These are phyloP conservation scores for Nephrocerus scutellatus DNA, from an alignment of 2,888 invertebrate genomes.

Conservation along the genomic window DNA sequence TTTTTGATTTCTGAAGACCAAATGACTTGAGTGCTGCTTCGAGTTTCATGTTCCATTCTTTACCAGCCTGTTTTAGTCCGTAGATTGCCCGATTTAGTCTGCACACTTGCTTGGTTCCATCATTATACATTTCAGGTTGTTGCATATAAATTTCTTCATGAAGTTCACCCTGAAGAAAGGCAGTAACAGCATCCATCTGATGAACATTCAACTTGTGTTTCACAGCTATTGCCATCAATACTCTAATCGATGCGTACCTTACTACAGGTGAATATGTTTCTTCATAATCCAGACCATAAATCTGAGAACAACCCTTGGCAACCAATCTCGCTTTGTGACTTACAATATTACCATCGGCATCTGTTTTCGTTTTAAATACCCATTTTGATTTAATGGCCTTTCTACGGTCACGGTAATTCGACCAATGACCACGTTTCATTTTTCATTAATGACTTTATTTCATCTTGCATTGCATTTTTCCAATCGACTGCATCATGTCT, in stretches of 20 bases:
- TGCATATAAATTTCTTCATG: slow-evolving; percentile 9
- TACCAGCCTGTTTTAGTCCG: slow-evolving; percentile 15
- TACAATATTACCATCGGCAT: slow-evolving; percentile 20
- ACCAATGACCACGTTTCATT: slow-evolving; percentile 23
- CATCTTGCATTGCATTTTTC: no score
- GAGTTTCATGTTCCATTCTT: slow-evolving; percentile 13
- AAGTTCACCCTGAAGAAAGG: slow-evolving; percentile 17
- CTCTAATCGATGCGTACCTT: slow-evolving; percentile 18
- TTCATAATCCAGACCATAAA: slow-evolving; percentile 20
- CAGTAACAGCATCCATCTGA: slow-evolving; percentile 17
- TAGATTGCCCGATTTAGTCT: slow-evolving; percentile 16
- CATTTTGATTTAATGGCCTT: slow-evolving; percentile 26
- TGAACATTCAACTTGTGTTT: slow-evolving; percentile 7
- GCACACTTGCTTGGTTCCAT: slow-evolving; percentile 10
- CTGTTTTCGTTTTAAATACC: slow-evolving; percentile 25
- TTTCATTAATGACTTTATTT: slow-evolving; percentile 22
- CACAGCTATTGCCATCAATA: slow-evolving; percentile 13
- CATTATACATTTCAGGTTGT: slow-evolving; percentile 15
- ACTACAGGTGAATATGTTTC: slow-evolving; percentile 24
- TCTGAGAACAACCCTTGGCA: slow-evolving; percentile 27
- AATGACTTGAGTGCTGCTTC: slow-evolving; percentile 1
- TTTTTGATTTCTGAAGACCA: slow-evolving; percentile 1
- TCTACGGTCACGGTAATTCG: slow-evolving; percentile 18
- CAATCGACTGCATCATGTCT: no score
- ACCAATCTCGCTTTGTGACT: slow-evolving; percentile 24